Conservation (phyloP, 2,113 vertebrate species). For the Limanda limanda region DNA sequence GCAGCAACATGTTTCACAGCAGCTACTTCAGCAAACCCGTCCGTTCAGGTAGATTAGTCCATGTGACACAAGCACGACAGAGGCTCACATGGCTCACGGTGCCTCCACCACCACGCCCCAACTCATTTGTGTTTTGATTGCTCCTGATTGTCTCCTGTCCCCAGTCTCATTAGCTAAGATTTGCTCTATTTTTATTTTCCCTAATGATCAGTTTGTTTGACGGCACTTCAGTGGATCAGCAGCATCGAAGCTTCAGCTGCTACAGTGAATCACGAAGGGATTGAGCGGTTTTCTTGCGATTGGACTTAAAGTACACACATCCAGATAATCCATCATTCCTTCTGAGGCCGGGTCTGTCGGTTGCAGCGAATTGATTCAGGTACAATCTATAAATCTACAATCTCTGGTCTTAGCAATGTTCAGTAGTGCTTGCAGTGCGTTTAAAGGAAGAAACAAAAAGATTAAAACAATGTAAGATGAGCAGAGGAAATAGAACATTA, state of each 20-base stretch:
- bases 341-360: slow-evolving; percentile 34
- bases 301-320: slow-evolving; percentile 33
- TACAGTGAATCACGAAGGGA: slow-evolving; percentile 32
- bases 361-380: slow-evolving; percentile 35
- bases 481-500: too few species aligned
- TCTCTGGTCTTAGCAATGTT: too few species aligned
- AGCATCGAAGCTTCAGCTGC: slow-evolving; percentile 37
- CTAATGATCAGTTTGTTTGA: slow-evolving; percentile 60
- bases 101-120: slow-evolving; percentile 28
- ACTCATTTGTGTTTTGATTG: slow-evolving; percentile 56
- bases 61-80: not conserved
- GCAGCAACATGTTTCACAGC: not conserved
- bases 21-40: not conserved
- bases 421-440: too few species aligned
- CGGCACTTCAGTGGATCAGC: slow-evolving; percentile 54
- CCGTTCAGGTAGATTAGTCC: not conserved
- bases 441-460: too few species aligned
- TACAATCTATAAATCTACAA: slow-evolving; percentile 43
- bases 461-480: too few species aligned
- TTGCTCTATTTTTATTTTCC: slow-evolving; percentile 67
- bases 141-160: slow-evolving; percentile 58
- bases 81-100: not conserved
- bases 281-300: slow-evolving; percentile 17
- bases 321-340: not conserved
- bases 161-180: slow-evolving; percentile 58